Conservation (phyloP, 2,113 vertebrate species). For the Emydura subglobosa region DNA sequence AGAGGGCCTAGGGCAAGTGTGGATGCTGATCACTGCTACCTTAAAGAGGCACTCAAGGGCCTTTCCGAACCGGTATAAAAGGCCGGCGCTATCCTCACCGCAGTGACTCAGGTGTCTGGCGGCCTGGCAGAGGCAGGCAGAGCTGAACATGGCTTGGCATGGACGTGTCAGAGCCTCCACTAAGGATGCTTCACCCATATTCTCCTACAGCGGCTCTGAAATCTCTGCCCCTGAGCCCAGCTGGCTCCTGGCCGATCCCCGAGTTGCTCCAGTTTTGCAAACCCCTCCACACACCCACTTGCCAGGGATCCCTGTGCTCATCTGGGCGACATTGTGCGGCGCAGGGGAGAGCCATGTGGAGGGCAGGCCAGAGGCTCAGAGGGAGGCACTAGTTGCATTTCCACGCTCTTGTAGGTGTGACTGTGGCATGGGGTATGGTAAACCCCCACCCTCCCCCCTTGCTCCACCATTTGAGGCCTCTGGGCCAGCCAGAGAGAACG, state of each 20-base stretch:
- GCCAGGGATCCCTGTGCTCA: accelerated
- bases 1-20: background rate
- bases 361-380: background rate
- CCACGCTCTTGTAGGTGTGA: background rate
- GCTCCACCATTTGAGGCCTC: no score
- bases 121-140: background rate
- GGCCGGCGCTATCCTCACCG: background rate
- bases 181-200: background rate
- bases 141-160: background rate
- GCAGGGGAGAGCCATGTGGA: background rate
- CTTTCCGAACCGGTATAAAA: background rate
- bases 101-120: background rate
- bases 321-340: background rate
- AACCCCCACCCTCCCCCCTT: background rate
- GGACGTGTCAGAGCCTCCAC: background rate
- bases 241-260: background rate
- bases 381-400: background rate
- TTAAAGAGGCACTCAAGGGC: background rate
- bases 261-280: background rate
- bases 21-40: background rate
- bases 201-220: background rate
- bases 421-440: background rate
- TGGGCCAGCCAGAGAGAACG: no score
- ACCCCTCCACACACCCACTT: background rate
- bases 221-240: accelerated